Conservation (phyloP, 2,888 invertebrate genomes). For the Proisotoma minuta region DNA sequence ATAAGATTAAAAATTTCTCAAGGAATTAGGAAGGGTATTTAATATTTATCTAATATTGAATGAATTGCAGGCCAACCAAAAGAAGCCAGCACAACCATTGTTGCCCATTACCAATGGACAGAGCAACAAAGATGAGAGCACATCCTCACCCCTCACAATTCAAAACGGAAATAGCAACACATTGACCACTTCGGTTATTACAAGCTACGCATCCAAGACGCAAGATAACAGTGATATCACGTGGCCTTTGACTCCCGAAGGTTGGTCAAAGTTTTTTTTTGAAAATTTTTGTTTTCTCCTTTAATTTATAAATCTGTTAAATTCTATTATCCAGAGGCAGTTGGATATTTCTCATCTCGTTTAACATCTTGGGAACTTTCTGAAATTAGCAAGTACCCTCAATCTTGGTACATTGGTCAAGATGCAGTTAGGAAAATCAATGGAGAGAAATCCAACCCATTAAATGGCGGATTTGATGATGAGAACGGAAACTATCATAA, state of each 20-base stretch:
- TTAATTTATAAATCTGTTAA: neutral
- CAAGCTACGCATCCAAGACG: constrained; percentile 35
- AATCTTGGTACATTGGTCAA: constrained; percentile 89
- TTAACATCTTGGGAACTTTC: constrained; percentile 84
- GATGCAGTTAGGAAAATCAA: constrained; percentile 75
- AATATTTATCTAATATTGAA: neutral
- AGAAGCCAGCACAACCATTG: constrained; percentile 37
- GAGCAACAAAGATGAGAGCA: constrained; percentile 26
- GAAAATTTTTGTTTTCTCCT: neutral
- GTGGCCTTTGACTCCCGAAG: constrained; percentile 47
- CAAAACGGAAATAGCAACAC: constrained; percentile 22
- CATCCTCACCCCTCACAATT: constrained; percentile 14
- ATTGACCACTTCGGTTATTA: constrained; percentile 30
- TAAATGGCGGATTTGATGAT: constrained; percentile 82
- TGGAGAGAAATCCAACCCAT: constrained; percentile 70
- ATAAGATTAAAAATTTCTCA: too few relatives aligned
- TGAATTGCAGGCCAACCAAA: constrained; percentile 37
- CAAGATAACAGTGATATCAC: constrained; percentile 42
- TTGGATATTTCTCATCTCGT: constrained; percentile 75
- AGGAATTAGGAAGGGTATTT: too few relatives aligned
- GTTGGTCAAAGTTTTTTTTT: constrained; percentile 16
- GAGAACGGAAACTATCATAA: constrained; percentile 93
- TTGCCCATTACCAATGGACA: constrained; percentile 18
- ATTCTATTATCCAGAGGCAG: constrained; percentile 61
- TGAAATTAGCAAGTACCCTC: constrained; percentile 85